Base-by-base conservation (phyloP, 2,888 invertebrate species). In the Lasioglossum figueresi region DNA sequence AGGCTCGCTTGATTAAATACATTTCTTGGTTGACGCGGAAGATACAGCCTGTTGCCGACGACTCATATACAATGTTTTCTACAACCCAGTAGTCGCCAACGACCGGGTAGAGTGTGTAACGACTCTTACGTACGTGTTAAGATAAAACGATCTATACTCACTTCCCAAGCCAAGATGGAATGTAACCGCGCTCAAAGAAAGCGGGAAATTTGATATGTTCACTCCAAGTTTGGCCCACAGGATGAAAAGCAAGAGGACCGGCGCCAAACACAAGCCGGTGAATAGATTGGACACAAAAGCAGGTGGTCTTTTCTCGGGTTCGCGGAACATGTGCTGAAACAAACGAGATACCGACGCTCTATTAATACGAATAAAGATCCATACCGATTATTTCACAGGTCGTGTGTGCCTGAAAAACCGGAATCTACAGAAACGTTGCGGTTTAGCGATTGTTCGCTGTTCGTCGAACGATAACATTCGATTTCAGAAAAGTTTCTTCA, bases 131-230 rank as follows among this genome's bases (percentile, higher is more conserved):
- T 12, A n/a, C n/a, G 56, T 56, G n/a, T 27, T 14, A 4, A 56
- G n/a, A n/a, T 12, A 48, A 31, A 76, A 23, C 16, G 23, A 37
- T 23, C 0, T 43, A 27, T 85, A 94, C 95, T 95, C 93, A 97
- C 98, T 97, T 94, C 97, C 98, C 66, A 99, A 96, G 82, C 99
- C 98, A 4, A 97, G 91, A 95, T 99, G 99, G 96, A 99, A 99
- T 66, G 98, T 96, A 73, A 99, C 94, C n/a, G 98, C 97, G 94
- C 97, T 97, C 78, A 97, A 95, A 43, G 97, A 96, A 81, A 97
- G 94, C 19, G 98, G 97, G 94, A 99, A 97, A 95, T 97, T 97
- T 19, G 97, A 96, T 63, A 99, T 95, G 95, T 99, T 99, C 88
- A 98, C 96, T 78, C 99, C 98, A 82, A 99, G 96, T 92, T 96